Conservation (phyloP, 2,888 invertebrate genomes). For the Drosophila subquinaria region DNA sequence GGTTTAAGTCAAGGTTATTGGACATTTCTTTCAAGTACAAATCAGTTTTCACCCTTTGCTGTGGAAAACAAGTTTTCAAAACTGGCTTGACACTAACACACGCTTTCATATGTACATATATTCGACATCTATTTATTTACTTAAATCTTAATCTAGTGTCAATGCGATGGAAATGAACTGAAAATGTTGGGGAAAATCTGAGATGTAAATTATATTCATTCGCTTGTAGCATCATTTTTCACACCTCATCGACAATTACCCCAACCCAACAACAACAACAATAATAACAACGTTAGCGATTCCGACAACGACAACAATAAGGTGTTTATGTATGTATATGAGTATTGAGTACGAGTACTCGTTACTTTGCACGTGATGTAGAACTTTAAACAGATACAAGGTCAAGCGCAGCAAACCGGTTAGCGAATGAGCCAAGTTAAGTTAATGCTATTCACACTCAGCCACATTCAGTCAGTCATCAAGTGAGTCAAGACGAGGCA, state of each 20-base stretch:
- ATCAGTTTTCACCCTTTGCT: slow-evolving; percentile 68
- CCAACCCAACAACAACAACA: slow-evolving; percentile 11
- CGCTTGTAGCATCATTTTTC: slow-evolving; percentile 46
- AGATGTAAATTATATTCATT: slow-evolving; percentile 22
- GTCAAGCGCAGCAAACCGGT: slow-evolving; percentile 65
- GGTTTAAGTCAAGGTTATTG: slow-evolving; percentile 65
- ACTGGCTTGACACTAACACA: slow-evolving; percentile 59
- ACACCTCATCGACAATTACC: slow-evolving; percentile 48
- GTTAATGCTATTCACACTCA: slow-evolving; percentile 31
- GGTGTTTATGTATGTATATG: background rate
- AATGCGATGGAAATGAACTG: slow-evolving; percentile 9
- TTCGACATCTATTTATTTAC: background rate
- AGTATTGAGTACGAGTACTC: slow-evolving; percentile 13
- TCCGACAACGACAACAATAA: slow-evolving; percentile 18
- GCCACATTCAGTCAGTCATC: slow-evolving; percentile 33
- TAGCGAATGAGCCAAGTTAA: slow-evolving; percentile 20
- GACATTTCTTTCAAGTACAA: slow-evolving; percentile 72
- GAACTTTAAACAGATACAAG: slow-evolving; percentile 75
- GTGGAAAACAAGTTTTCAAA: slow-evolving; percentile 63
- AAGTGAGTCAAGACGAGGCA: slow-evolving; percentile 24
- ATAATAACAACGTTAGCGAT: slow-evolving; percentile 1
- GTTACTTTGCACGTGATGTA: slow-evolving; percentile 47
- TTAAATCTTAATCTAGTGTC: slow-evolving; percentile 26
- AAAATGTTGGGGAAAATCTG: background rate
- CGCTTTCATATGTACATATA: slow-evolving; percentile 57